phyloP scores from a whole-genome alignment of 2,888 invertebrate genomes.

The Drosophila tanythrix region DNA sequence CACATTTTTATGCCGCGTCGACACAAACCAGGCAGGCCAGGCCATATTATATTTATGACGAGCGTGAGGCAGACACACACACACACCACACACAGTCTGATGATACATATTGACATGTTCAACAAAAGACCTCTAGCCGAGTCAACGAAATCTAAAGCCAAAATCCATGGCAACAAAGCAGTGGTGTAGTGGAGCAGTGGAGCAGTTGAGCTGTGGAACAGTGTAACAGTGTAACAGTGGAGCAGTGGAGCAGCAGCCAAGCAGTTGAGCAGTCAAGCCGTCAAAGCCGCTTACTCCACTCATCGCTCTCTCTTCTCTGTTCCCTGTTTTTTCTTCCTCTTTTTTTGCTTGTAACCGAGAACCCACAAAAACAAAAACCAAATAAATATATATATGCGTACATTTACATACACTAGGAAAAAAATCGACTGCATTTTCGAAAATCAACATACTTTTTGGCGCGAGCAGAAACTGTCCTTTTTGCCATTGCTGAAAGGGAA shows the following conservation, averaged over 20 bases:
- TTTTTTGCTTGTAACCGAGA: slow-evolving; percentile 21
- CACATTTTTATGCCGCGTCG: slow-evolving; percentile 48
- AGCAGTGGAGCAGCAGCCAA: slow-evolving; percentile 21
- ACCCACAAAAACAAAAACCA: slow-evolving; percentile 21
- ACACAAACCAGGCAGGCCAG: slow-evolving; percentile 46
- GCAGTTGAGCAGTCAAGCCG: slow-evolving; percentile 24
- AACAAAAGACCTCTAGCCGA: slow-evolving; percentile 68
- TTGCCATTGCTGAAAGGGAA: neutral
- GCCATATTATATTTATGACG: slow-evolving; percentile 65
- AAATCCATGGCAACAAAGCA: slow-evolving; percentile 47
- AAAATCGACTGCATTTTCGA: neutral
- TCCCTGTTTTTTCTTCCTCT: neutral
- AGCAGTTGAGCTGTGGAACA: slow-evolving; percentile 6
- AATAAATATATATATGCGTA: slow-evolving; percentile 1
- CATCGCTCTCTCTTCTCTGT: neutral
- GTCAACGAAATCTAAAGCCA: slow-evolving; percentile 72
- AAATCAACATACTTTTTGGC: neutral
- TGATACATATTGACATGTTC: slow-evolving; percentile 31
- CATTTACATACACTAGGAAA: neutral
- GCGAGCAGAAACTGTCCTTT: neutral
- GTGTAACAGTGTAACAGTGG: slow-evolving; percentile 4
- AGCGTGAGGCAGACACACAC: slow-evolving; percentile 29
- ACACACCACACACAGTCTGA: slow-evolving; percentile 14
- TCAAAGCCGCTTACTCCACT: slow-evolving; percentile 69
- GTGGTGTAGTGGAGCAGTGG: neutral